Base-by-base conservation (phyloP, 2,797 vertebrate species). In the Tragopan temminckii region DNA sequence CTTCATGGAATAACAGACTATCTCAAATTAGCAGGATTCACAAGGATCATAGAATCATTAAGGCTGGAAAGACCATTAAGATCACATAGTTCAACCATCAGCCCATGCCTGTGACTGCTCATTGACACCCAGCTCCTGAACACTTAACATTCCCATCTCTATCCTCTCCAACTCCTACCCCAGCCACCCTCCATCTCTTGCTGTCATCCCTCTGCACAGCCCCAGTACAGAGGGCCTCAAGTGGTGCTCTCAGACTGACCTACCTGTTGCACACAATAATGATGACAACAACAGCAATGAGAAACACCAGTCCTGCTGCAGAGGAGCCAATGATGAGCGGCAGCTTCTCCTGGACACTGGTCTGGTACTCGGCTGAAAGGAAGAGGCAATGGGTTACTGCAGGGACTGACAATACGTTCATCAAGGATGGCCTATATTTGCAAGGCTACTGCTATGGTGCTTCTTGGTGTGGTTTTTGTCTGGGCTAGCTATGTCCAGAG, bases 311-410 rank as follows among this genome's bases (percentile, higher is more conserved):
- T 9, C 99, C 99, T 0, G 99, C 99, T 0, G 99, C 99, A 0
- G 99, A 99, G 12, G 99, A 99, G 93, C 99, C 99, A 0, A 99
- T 99, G 97, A 99, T 99, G 89, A 99, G 99, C 0, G 99, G 99
- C 70, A 99, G 98, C 96, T 99, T 99, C 98, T 99, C 99, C 97
- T 99, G 99, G 94, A 99, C 98, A 45, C 99, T 99, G 85, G 98
- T 99, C 97, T 99, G 99, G 97, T 99, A 99, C 94, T 99, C 99
- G 1, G 98, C 99, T 99, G 95, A 4, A 21, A 80, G 62, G 31
- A 35, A 20, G 48, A 8, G 15, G 31, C 13, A 76, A 48, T 0
- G 5, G 31, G 53, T 91, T 76, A 90, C 7, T 15, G 31, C 59
- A 38, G 3, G 40, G 8, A 31, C 3, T 21, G 14, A 59, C 21